Evolutionary conservation across 30 jellyfish, hydroid and myxozoan species (phyloP).

Genomic region (Hydra vulgaris): DNA sequence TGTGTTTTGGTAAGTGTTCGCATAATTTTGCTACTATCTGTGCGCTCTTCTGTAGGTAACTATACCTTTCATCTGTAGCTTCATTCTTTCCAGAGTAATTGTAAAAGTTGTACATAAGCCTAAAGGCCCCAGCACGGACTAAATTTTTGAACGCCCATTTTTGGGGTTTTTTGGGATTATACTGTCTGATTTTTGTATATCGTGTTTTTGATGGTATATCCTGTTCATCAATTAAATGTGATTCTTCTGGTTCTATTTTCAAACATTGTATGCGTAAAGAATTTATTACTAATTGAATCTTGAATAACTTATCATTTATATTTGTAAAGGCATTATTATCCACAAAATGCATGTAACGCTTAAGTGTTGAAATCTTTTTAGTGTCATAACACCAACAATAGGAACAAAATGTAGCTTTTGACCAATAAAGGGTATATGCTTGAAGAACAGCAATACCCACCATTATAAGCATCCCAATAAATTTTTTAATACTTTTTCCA

Average conservation of each 20-base stretch:
- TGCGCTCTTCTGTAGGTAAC: conserved; percentile 34
- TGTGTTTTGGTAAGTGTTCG: conserved; percentile 20
- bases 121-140: conserved; percentile 55
- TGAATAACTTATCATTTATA: too few species aligned
- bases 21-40: conserved; percentile 52
- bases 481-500: too few species aligned
- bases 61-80: conserved; percentile 5
- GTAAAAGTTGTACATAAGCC: conserved; percentile 45
- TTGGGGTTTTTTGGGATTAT: conserved; percentile 52
- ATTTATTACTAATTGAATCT: conserved; percentile 27
- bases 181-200: conserved; percentile 44
- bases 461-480: too few species aligned
- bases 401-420: too few species aligned
- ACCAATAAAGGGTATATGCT: too few species aligned
- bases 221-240: conserved; percentile 47
- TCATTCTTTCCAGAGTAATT: conserved; percentile 37
- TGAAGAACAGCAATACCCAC: too few species aligned
- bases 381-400: too few species aligned
- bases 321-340: too few species aligned
- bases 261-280: conserved; percentile 17
- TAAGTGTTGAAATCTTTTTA: too few species aligned
- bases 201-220: conserved; percentile 50
- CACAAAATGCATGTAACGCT: too few species aligned
- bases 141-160: conserved; percentile 56
- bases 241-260: conserved; percentile 31